Conservation (phyloP, 1,140 invertebrate genomes). For the Ceratitis capitata region DNA sequence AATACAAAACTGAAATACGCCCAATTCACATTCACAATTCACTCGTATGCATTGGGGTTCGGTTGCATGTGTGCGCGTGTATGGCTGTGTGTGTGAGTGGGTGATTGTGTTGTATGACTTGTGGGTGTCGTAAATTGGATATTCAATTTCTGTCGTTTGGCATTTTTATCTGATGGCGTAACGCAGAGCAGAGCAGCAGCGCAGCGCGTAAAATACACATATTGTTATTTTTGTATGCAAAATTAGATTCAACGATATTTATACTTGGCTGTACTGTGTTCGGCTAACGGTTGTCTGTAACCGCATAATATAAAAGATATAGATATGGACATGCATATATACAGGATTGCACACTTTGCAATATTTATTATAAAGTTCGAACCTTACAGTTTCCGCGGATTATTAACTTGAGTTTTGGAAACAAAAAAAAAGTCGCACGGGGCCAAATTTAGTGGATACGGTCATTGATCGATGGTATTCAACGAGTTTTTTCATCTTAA, state of each 20-base stretch:
- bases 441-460: too few species aligned
- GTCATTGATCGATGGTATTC: too few species aligned
- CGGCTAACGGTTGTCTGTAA: too few species aligned
- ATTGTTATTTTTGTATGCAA: background rate
- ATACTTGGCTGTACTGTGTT: background rate
- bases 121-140: slow-evolving; percentile 1
- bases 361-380: too few species aligned
- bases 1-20: background rate
- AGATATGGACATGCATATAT: background rate
- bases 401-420: too few species aligned
- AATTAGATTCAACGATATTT: background rate
- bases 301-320: background rate
- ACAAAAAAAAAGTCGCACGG: too few species aligned
- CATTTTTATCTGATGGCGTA: background rate
- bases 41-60: background rate
- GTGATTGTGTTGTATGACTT: background rate
- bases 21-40: too few species aligned
- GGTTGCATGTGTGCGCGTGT: background rate
- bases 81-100: background rate
- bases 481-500: too few species aligned
- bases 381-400: too few species aligned
- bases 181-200: background rate
- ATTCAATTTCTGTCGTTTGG: slow-evolving; percentile 11
- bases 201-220: background rate
- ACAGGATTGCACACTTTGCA: too few species aligned